Conservation (phyloP, 2,797 vertebrate genomes). For the Limosa lapponica region DNA sequence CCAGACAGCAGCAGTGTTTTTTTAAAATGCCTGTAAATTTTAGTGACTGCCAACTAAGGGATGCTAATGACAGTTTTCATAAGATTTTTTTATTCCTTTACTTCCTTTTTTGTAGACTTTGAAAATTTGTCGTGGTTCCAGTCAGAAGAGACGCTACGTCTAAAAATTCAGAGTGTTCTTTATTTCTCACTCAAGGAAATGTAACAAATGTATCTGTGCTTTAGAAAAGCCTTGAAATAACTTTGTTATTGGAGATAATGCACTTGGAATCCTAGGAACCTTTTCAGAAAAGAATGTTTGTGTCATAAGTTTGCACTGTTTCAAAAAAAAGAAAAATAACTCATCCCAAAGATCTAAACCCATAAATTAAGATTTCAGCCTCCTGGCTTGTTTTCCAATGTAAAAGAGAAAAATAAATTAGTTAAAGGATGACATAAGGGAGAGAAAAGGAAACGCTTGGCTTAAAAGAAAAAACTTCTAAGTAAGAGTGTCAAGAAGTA, state of each 20-base stretch:
- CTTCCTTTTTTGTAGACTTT: not conserved
- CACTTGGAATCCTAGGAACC: not conserved
- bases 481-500: not conserved
- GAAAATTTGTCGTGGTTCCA: not conserved
- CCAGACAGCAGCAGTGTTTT: conserved; percentile 32
- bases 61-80: not conserved
- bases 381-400: not conserved
- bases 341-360: not conserved
- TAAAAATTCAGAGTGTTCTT: not conserved
- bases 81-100: not conserved
- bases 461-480: not conserved
- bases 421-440: not conserved
- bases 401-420: conserved; percentile 1
- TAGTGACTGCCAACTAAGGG: not conserved
- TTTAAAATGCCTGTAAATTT: conserved; percentile 23
- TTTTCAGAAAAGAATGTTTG: not conserved
- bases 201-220: not conserved
- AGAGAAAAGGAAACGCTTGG: not conserved
- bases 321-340: not conserved
- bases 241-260: not conserved
- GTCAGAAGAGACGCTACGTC: not conserved
- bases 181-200: not conserved
- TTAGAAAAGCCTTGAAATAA: not conserved
- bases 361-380: not conserved
- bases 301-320: not conserved